Conservation (phyloP, 92 coral and sea anemone genomes). For the Diadumene lineata region DNA sequence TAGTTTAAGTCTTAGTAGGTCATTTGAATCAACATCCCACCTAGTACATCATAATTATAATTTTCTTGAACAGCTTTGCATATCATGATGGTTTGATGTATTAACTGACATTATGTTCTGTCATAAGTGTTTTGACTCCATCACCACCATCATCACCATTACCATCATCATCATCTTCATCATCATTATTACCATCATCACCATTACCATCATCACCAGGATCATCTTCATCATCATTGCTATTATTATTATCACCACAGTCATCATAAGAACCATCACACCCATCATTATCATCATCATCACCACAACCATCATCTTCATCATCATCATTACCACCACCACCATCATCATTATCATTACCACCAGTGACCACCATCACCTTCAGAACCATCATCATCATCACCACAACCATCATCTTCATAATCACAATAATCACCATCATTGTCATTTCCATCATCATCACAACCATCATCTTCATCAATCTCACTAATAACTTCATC, state of each 20-base stretch:
- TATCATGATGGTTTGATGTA: too few relatives aligned
- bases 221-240: not conserved
- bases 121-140: too few relatives aligned
- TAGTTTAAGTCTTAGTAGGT: slow-evolving; percentile 66
- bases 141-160: too few relatives aligned
- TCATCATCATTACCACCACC: too few relatives aligned
- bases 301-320: not conserved
- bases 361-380: not conserved
- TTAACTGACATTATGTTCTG: too few relatives aligned
- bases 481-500: slow-evolving; percentile 40
- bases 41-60: too few relatives aligned
- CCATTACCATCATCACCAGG: not conserved
- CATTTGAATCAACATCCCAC: slow-evolving; percentile 83
- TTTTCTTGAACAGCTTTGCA: too few relatives aligned
- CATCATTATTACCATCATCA: not conserved
- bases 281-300: not conserved
- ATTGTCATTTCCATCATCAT: too few relatives aligned
- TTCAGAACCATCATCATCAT: not conserved
- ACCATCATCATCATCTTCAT: too few relatives aligned
- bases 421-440: not conserved
- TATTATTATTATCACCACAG: not conserved
- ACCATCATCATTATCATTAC: not conserved
- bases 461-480: too few relatives aligned
- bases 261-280: not conserved
- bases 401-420: too few relatives aligned